Base-by-base conservation (phyloP, 1,140 invertebrate species). In the Ostrea edulis region DNA sequence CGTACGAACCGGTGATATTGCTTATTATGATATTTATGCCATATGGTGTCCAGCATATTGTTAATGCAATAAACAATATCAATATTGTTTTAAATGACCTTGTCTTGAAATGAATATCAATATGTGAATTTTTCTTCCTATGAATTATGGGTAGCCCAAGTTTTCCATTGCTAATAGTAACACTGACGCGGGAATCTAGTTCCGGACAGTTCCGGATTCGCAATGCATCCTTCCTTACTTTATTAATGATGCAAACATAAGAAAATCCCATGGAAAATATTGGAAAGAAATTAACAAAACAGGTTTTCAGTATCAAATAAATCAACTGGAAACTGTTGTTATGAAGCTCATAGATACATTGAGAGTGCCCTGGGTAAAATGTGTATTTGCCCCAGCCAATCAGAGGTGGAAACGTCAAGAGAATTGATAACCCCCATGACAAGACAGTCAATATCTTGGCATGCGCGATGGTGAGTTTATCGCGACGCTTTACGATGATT, bases 401-500 rank as follows among this genome's bases (percentile, higher is more conserved):
- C 2, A 88, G n/a, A 22, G 92, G 91, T 4, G 89, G 91, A 14
- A 90, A 52, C 17, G 86, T 68, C 17, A 90, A 22, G n/a, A 87
- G 25, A 14, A 86, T 14, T 8, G 91, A 86, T 5, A 87, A 58
- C 8, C 35, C 20, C 92, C 92, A 92, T 17, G 87, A 58, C 0
- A 85, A 14, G 4, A 82, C 51, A 17, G 91, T 90, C 22, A 91
- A 29, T 51, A 87, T 62, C 29, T 89, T 89, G 22, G 92, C 89
- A 20, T 89, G 88, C 12, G 44, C 68, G 4, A 86, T 82, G 44
- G 85, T 92, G 5, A 92, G 87, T 83, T 90, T 90, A 71, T 92
- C 91, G 77, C 82, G 85, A n/a, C 90, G 81, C 22, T 87, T 83
- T 0, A 92, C 90, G 71, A 92, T 92, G 29, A 92, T 92, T 25